phyloP scores from a whole-genome alignment of 2,797 vertebrate genomes.

The Gouania willdenowi region DNA sequence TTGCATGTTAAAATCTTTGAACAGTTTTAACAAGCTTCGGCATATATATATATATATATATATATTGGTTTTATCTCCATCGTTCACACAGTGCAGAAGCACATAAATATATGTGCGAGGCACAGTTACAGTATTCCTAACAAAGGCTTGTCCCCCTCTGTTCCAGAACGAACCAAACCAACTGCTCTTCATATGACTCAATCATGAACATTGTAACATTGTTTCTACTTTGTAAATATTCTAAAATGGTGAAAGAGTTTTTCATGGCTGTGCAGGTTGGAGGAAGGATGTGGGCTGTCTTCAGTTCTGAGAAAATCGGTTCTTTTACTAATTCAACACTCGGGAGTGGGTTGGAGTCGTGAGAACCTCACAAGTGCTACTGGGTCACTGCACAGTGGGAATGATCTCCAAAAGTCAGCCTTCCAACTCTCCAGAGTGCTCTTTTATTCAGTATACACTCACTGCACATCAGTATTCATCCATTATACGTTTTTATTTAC shows the following conservation, averaged over 20 bases:
- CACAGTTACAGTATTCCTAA: no score
- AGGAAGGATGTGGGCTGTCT: neutral
- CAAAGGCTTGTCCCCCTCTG: neutral
- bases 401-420: neutral
- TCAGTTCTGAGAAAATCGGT: neutral
- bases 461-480: no score
- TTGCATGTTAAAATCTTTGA: no score
- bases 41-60: no score
- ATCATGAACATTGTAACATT: neutral
- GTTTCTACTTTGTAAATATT: neutral
- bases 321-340: neutral
- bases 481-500: no score
- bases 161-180: neutral
- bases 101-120: no score
- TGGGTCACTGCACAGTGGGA: neutral
- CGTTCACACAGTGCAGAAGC: no score
- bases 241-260: neutral
- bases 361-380: constrained; percentile 3
- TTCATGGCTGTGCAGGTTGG: neutral
- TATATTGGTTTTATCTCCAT: no score
- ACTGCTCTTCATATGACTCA: neutral
- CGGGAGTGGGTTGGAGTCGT: constrained; percentile 18
- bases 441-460: neutral
- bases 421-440: no score
- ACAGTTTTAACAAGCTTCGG: no score